These are phyloP conservation scores for Rhopalosiphum maidis DNA, from an alignment of 1,140 invertebrate species.

Conservation along the genomic window DNA sequence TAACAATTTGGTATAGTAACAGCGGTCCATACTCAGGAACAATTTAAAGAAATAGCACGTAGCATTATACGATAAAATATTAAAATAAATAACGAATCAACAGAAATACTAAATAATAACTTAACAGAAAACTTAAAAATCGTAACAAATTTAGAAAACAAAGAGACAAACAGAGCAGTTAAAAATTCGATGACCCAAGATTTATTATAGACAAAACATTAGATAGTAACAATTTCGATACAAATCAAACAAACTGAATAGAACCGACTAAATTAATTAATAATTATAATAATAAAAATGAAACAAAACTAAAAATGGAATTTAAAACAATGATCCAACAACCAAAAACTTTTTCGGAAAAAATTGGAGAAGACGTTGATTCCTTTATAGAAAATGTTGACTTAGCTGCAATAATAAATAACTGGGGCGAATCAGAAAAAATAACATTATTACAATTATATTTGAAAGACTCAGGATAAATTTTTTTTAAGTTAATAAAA, in stretches of 20 bases:
- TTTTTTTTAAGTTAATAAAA: not conserved
- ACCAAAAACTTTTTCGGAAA: too few species aligned
- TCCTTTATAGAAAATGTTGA: not conserved
- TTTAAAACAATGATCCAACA: too few species aligned
- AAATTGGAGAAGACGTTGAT: not conserved
- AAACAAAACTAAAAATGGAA: too few species aligned
- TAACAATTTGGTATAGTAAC: not conserved
- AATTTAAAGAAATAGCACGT: not conserved
- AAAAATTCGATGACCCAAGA: too few species aligned
- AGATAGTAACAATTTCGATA: too few species aligned
- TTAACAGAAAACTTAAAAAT: too few species aligned
- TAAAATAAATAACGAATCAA: not conserved
- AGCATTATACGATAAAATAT: not conserved
- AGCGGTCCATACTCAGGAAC: not conserved
- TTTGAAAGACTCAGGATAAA: not conserved
- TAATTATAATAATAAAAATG: too few species aligned
- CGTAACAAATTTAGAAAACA: too few species aligned
- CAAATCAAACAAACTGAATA: too few species aligned
- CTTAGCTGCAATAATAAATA: not conserved
- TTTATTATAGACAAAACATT: too few species aligned
- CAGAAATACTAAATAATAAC: not conserved
- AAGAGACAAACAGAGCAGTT: too few species aligned
- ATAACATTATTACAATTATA: not conserved
- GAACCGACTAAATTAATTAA: too few species aligned
- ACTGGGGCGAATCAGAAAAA: not conserved